phyloP scores from a whole-genome alignment of 2,888 invertebrate genomes.

The Branchipolynoe longqiensis region DNA sequence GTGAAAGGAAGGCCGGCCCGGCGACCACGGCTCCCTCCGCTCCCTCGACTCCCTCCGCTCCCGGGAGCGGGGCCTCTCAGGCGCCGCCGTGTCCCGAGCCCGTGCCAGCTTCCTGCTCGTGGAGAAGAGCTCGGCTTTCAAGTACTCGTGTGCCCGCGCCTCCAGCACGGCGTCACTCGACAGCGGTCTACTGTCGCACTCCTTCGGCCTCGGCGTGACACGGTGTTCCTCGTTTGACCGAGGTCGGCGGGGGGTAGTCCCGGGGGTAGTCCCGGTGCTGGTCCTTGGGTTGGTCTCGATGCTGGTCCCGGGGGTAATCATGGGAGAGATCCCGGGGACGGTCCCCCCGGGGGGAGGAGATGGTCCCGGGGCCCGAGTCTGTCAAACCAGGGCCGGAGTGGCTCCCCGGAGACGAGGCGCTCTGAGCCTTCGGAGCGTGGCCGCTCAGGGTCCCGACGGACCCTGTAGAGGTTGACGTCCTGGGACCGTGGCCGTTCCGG shows the following conservation, averaged over 20 bases:
- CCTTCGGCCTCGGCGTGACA: constrained; percentile 1
- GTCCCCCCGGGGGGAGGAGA: too few species aligned
- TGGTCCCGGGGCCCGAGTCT: not conserved
- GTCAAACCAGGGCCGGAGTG: constrained; percentile 28
- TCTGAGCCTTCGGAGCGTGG: constrained; percentile 23
- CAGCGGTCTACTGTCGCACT: not conserved
- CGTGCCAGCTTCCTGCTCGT: not conserved
- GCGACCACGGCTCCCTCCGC: too few species aligned
- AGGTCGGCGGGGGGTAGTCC: too few species aligned
- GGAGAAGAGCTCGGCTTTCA: too few species aligned
- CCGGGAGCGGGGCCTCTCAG: not conserved
- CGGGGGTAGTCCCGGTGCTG: too few species aligned
- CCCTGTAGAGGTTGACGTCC: not conserved
- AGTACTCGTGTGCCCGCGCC: not conserved
- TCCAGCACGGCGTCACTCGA: constrained; percentile 14
- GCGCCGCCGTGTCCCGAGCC: not conserved
- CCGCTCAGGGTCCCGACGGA: constrained; percentile 4
- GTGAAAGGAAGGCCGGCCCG: not conserved
- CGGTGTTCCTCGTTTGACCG: constrained; percentile 40
- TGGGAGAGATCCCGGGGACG: too few species aligned
- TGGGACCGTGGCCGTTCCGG: constrained; percentile 38
- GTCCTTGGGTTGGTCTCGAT: too few species aligned
- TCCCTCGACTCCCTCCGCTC: too few species aligned
- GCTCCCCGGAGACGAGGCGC: constrained; percentile 3
- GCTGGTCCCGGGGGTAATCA: too few species aligned